Evolutionary conservation across 2,888 invertebrate genomes (phyloP), one percentile per base, ranked within the genome.

Genomic region (Rhingia rostrata): DNA sequence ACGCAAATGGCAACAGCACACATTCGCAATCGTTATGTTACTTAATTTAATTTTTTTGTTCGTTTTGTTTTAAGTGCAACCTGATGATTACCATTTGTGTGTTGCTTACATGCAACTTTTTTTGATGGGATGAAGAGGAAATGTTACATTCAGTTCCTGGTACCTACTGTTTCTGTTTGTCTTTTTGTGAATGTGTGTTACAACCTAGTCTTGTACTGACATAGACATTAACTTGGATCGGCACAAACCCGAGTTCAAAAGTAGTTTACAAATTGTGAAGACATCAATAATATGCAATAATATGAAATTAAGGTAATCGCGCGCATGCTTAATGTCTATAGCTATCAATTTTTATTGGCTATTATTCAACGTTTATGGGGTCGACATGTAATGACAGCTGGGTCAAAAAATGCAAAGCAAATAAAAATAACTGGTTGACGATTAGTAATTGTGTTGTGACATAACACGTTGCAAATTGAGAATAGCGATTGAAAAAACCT

Each of bases 111-210:
- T 77, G 82, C 70, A 78, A 67, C 32, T 61, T 30, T 41, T 45
- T 58, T 63, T 56, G 49, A 58, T 66, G 64, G 53, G 47, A 69
- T 39, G 45, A 69, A 53, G 37, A 41, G 64, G 82, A 82, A 81
- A 63, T 75, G 56, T 58, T 41, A 75, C 63, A 69, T 56, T 81
- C 43, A 51, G 75, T 81, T 81, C 75, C 80, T 80, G 80, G 56
- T 63, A 75, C 63, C 49, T n/a, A n/a, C n/a, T n/a, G n/a, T n/a
- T n/a, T n/a, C n/a, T n/a, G 56, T 41, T 43, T 63, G 14, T 32
- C 14, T 60, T 32, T 60, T 6, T 41, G 39, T 4, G 4, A 14
- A 10, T n/a, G 35, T 56, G 32, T 32, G 12, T 30, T 12, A n/a
- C 41, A 41, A 41, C 10, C 12, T n/a, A 49, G 33, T 58, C 33